Evolutionary conservation across 2,797 vertebrate species (phyloP).

Genomic region (Macroramphosus scolopax): DNA sequence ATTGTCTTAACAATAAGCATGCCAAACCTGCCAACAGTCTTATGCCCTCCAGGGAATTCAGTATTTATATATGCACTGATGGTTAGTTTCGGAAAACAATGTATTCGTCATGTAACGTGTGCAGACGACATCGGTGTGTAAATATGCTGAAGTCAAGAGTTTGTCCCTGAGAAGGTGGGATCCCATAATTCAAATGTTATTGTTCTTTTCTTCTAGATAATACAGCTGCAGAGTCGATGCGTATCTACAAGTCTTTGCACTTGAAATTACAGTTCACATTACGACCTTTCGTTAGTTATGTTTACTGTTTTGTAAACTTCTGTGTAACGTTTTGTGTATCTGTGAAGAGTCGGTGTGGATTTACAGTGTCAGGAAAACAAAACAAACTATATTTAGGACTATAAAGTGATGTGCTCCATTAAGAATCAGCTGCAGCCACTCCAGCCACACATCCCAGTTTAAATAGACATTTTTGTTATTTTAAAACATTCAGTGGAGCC

Average conservation of each 20-base stretch:
- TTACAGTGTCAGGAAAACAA: background rate
- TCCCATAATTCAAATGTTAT: no score
- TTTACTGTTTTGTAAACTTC: background rate
- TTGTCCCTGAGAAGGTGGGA: no score
- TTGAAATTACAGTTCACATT: background rate
- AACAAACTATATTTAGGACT: no score
- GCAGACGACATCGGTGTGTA: background rate
- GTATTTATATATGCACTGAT: constrained; percentile 1
- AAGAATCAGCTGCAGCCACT: background rate
- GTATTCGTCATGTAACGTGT: background rate
- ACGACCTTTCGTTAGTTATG: background rate
- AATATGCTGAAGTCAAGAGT: background rate
- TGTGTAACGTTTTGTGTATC: background rate
- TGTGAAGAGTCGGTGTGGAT: background rate
- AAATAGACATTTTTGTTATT: background rate
- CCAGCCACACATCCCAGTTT: background rate
- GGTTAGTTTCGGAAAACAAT: constrained; percentile 14
- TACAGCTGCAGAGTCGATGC: background rate
- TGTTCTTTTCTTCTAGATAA: background rate
- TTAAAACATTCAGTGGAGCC: background rate
- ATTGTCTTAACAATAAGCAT: background rate
- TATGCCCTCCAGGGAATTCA: background rate
- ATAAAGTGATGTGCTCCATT: no score
- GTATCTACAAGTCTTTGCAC: background rate
- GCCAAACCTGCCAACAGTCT: background rate